phyloP scores from a whole-genome alignment of 2,888 invertebrate species.

The Invenusta paracnida region DNA sequence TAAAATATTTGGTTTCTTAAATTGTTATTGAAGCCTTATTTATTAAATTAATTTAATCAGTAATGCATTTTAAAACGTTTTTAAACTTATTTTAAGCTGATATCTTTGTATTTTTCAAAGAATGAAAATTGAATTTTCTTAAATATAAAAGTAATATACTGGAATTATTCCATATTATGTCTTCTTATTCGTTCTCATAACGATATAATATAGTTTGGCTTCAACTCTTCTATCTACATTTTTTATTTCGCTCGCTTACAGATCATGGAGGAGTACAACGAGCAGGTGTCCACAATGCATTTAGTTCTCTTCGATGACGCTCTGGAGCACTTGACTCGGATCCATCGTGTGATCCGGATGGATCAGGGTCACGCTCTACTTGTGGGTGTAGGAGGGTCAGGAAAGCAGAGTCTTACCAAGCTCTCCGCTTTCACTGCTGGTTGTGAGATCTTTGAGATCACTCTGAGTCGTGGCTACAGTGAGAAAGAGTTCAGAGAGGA shows the following conservation, averaged over 20 bases:
- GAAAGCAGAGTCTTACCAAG: constrained; percentile 73
- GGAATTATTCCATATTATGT: no score
- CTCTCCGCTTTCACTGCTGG: constrained; percentile 79
- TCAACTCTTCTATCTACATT: no score
- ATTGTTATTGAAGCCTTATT: no score
- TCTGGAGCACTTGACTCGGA: constrained; percentile 78
- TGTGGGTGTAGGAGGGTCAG: constrained; percentile 82
- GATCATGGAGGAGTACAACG: constrained; percentile 80
- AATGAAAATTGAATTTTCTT: no score
- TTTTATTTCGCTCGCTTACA: constrained; percentile 55
- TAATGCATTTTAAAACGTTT: no score
- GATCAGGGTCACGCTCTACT: constrained; percentile 76
- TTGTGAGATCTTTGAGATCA: constrained; percentile 72
- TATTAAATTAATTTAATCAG: no score
- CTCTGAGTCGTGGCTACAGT: constrained; percentile 77
- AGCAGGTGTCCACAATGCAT: constrained; percentile 69
- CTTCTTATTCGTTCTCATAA: no score
- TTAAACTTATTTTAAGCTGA: no score
- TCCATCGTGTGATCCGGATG: constrained; percentile 78
- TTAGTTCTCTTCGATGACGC: constrained; percentile 86
- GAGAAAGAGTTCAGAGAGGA: constrained; percentile 79
- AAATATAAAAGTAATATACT: no score
- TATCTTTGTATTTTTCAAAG: no score
- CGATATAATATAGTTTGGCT: no score
- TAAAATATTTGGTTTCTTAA: no score